Conservation (phyloP, 1,140 invertebrate genomes). For the Megathymus violae region DNA sequence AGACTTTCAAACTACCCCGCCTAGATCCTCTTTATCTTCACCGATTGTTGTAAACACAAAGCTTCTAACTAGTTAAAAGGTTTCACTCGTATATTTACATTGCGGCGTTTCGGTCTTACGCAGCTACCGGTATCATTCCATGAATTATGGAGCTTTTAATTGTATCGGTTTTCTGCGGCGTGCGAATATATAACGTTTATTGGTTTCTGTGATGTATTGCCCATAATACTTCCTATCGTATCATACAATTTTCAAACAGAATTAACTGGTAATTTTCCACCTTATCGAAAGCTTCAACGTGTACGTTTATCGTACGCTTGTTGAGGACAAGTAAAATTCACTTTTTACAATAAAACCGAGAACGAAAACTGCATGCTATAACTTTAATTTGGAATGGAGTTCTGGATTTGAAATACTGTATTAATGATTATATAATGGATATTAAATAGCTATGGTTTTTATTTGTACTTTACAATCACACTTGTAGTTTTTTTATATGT, state of each 20-base stretch:
- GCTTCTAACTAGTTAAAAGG: constrained; percentile 70
- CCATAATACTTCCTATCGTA: constrained; percentile 15
- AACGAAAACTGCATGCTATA: too few species aligned
- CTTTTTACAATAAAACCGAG: too few species aligned
- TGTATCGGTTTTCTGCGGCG: constrained; percentile 45
- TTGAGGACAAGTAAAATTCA: too few species aligned
- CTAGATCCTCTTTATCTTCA: constrained; percentile 68
- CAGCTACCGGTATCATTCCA: constrained; percentile 42
- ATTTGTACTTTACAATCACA: too few species aligned
- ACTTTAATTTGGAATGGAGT: too few species aligned
- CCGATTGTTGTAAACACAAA: constrained; percentile 75
- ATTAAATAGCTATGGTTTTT: too few species aligned
- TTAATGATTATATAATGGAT: too few species aligned
- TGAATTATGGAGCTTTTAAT: constrained; percentile 49
- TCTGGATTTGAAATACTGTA: too few species aligned
- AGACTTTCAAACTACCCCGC: constrained; percentile 63
- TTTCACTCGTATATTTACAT: constrained; percentile 50
- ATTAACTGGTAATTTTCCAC: not conserved
- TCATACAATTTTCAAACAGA: constrained; percentile 1
- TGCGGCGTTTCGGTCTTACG: constrained; percentile 41
- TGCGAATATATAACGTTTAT: constrained; percentile 49
- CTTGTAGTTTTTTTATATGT: too few species aligned
- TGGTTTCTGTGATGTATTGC: constrained; percentile 37
- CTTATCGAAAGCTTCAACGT: not conserved
- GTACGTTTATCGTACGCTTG: too few species aligned